Percentiles rank a stretch among this genome's conserved stretches.
phyloP scores from a whole-genome alignment of 2,113 vertebrate genomes.

The Charina bottae region DNA sequence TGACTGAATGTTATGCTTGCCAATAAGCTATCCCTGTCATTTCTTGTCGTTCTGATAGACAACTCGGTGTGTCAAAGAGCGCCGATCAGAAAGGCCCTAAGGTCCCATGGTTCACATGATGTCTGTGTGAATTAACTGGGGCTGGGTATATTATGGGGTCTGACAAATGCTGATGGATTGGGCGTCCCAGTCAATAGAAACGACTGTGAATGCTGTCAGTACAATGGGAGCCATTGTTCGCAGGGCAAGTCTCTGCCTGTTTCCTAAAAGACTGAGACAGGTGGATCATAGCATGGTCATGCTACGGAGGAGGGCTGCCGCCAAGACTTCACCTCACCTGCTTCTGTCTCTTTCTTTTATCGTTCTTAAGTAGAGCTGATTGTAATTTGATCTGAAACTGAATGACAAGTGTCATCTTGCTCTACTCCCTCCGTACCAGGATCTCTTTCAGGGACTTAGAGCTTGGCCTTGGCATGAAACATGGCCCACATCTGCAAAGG shows the following conservation, averaged over 20 bases:
- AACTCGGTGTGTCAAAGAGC: constrained; percentile 77
- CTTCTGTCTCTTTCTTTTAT: background rate
- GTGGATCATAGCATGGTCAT: constrained; percentile 83
- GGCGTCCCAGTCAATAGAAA: constrained; percentile 75
- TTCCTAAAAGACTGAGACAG: constrained; percentile 84
- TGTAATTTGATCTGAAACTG: background rate
- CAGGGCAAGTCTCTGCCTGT: constrained; percentile 83
- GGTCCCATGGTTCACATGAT: constrained; percentile 74
- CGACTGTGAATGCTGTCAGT: constrained; percentile 71
- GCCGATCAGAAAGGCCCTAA: constrained; percentile 68
- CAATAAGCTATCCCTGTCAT: constrained; percentile 4
- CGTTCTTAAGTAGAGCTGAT: background rate
- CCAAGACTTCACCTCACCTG: constrained; percentile 1
- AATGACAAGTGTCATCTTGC: background rate
- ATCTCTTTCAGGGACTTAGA: background rate
- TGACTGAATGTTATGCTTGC: background rate
- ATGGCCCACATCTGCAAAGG: background rate
- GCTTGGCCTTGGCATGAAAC: background rate
- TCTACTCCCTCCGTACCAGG: background rate
- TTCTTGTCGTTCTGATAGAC: constrained; percentile 68
- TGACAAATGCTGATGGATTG: constrained; percentile 77
- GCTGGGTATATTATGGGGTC: constrained; percentile 53
- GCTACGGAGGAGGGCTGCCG: constrained; percentile 59
- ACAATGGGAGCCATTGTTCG: constrained; percentile 87
- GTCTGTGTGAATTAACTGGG: constrained; percentile 71